These are phyloP conservation scores for Vidua macroura DNA, from an alignment of 2,113 vertebrate genomes.

Conservation along the genomic window DNA sequence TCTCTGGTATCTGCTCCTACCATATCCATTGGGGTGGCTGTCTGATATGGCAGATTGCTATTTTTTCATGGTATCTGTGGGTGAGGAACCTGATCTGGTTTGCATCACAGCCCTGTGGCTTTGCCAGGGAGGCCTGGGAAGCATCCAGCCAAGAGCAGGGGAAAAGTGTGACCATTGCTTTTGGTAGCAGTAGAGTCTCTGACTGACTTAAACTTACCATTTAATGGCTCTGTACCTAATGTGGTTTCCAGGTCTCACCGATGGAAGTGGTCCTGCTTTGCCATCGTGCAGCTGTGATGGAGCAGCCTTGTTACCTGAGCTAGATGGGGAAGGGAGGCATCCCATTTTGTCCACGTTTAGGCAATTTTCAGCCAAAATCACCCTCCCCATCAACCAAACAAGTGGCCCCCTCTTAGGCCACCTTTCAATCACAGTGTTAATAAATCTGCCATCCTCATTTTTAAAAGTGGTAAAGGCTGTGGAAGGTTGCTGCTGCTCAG, in stretches of 20 bases:
- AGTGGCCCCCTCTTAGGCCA: background rate
- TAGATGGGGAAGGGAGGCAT: background rate
- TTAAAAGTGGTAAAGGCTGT: background rate
- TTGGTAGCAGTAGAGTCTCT: background rate
- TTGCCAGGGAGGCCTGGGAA: background rate
- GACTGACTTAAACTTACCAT: background rate
- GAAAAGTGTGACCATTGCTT: background rate
- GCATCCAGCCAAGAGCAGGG: background rate
- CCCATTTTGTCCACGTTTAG: background rate
- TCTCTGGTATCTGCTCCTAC: background rate
- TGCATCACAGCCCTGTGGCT: background rate
- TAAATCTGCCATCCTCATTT: background rate
- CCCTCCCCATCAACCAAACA: background rate
- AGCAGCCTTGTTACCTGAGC: background rate
- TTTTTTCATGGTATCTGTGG: background rate
- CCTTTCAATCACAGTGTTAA: background rate
- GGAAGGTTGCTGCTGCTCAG: background rate
- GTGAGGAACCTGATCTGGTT: background rate
- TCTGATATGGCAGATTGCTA: background rate
- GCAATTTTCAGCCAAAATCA: background rate
- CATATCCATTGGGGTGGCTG: background rate
- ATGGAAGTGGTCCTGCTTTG: background rate
- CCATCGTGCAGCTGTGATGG: background rate
- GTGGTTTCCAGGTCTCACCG: background rate
- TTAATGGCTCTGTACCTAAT: background rate